A percentile compares a stretch with the other conserved stretches of the same genome.
These are phyloP conservation scores for Gambusia affinis DNA, from an alignment of 2,113 vertebrate genomes.

Conservation along the genomic window DNA sequence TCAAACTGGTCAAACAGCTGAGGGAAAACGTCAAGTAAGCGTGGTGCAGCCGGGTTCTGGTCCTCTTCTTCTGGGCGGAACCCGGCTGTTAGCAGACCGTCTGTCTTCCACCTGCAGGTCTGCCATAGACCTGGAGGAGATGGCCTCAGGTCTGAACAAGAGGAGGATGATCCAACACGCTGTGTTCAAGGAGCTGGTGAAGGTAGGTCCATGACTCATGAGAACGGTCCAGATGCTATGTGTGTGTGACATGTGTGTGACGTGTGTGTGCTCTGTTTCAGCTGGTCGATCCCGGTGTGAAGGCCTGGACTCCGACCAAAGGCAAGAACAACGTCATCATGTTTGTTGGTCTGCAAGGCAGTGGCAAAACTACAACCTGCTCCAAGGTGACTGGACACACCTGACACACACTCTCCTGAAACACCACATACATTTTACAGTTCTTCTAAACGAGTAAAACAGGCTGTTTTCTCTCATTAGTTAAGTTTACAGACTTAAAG, in stretches of 20 bases:
- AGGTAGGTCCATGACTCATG: conserved; percentile 79
- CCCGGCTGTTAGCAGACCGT: background rate
- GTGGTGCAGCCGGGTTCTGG: too few relatives aligned
- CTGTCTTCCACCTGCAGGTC: conserved; percentile 75
- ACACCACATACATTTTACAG: background rate
- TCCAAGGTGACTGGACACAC: conserved; percentile 86
- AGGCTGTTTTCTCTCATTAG: background rate
- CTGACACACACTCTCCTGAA: background rate
- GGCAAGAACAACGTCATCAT: conserved; percentile 99
- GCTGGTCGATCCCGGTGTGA: conserved; percentile 98
- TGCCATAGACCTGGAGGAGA: conserved; percentile 98
- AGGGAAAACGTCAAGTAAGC: conserved; percentile 62
- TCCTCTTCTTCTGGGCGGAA: background rate
- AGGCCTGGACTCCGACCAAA: conserved; percentile 98
- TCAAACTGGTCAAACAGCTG: conserved; percentile 96
- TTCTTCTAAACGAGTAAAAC: background rate
- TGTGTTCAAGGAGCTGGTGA: conserved; percentile 98
- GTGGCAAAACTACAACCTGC: conserved; percentile 98
- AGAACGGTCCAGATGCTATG: background rate
- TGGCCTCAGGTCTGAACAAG: conserved; percentile 99
- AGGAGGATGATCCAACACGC: conserved; percentile 99
- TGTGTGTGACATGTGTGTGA: background rate
- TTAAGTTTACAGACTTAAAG: background rate
- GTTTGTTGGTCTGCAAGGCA: conserved; percentile 98
- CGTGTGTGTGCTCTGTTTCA: conserved; percentile 52